phyloP scores from a whole-genome alignment of 2,113 vertebrate genomes.

The Xyliphius kryptos region DNA sequence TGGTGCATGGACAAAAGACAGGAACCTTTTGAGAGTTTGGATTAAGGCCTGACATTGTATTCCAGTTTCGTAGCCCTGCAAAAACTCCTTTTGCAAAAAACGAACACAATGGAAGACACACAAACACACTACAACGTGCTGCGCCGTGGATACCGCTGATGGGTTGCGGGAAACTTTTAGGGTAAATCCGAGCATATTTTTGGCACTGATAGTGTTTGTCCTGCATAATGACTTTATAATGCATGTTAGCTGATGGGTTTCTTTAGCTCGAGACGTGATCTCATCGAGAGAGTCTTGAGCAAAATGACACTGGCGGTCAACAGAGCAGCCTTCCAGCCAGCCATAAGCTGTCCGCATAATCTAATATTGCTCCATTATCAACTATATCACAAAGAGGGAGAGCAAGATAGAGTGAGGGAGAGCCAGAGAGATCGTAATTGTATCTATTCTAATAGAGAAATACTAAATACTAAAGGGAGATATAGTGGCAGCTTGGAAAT shows the following conservation, averaged over 20 bases:
- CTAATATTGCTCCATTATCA: slow-evolving; percentile 43
- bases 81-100: no score
- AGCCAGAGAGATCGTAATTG: neutral
- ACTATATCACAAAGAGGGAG: slow-evolving; percentile 25
- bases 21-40: slow-evolving; percentile 30
- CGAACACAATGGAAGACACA: neutral
- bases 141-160: neutral
- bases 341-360: slow-evolving; percentile 36
- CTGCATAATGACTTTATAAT: slow-evolving; percentile 35
- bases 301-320: slow-evolving; percentile 28
- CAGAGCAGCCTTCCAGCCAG: slow-evolving; percentile 31
- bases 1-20: slow-evolving; percentile 10
- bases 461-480: neutral
- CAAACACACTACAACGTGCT: neutral
- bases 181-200: slow-evolving; percentile 19
- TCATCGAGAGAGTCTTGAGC: slow-evolving; percentile 40
- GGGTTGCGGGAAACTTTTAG: neutral
- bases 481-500: no score
- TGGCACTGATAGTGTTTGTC: slow-evolving; percentile 25
- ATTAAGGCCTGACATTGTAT: neutral
- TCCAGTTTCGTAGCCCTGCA: no score
- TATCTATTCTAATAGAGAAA: neutral
- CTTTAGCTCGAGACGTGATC: slow-evolving; percentile 36
- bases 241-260: slow-evolving; percentile 32
- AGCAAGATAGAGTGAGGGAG: slow-evolving; percentile 5